phyloP scores from a whole-genome alignment of 2,797 vertebrate genomes.

The Enteromius paludinosus region DNA sequence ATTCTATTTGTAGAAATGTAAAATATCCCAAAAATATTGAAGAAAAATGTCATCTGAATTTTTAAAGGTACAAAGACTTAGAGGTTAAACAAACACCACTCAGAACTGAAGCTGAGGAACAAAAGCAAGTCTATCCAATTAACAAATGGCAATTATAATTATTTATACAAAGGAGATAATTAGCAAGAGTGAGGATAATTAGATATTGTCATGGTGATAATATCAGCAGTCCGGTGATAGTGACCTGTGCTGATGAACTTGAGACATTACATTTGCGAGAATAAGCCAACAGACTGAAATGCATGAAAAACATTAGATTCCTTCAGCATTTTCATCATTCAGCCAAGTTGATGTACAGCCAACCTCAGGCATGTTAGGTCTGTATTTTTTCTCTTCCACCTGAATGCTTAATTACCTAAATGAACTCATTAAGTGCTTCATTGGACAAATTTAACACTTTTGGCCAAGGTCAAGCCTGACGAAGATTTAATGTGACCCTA shows the following conservation, averaged over 20 bases:
- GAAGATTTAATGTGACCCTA: slow-evolving; percentile 79
- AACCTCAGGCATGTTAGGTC: slow-evolving; percentile 72
- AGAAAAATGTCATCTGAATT: neutral
- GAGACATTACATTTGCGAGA: slow-evolving; percentile 17
- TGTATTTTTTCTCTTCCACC: slow-evolving; percentile 70
- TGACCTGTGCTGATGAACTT: slow-evolving; percentile 34
- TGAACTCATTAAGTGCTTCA: slow-evolving; percentile 81
- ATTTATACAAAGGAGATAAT: slow-evolving; percentile 35
- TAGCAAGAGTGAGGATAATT: slow-evolving; percentile 35
- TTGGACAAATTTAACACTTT: slow-evolving; percentile 77
- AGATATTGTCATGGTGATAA: slow-evolving; percentile 34
- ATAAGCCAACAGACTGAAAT: slow-evolving; percentile 1
- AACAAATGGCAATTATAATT: slow-evolving; percentile 31
- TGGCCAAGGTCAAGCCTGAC: slow-evolving; percentile 79
- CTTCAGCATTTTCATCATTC: slow-evolving; percentile 69
- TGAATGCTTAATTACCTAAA: slow-evolving; percentile 83
- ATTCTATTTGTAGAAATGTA: neutral
- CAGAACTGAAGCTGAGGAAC: neutral
- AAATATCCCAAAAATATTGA: neutral
- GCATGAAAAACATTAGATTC: slow-evolving; percentile 62
- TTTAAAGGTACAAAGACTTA: slow-evolving; percentile 4
- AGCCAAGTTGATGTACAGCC: slow-evolving; percentile 62
- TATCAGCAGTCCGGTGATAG: slow-evolving; percentile 17
- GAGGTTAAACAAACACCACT: slow-evolving; percentile 12
- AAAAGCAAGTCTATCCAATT: slow-evolving; percentile 14